Evolutionary conservation across 2,888 invertebrate genomes (phyloP).

Genomic region (Microctonus hyperodae): DNA sequence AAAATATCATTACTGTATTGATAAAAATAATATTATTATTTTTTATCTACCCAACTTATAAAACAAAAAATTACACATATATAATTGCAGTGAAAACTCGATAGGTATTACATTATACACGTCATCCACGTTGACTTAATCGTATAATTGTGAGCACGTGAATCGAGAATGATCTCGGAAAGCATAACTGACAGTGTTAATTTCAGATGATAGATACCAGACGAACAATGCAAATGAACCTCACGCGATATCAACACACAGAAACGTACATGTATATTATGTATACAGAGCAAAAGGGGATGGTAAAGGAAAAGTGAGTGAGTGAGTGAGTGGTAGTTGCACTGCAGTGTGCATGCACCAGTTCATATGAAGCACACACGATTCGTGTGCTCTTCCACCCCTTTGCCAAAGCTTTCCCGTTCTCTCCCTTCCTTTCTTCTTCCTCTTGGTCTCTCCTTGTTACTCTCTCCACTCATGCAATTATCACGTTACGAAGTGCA

Average conservation of each 20-base stretch:
- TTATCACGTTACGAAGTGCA: constrained; percentile 38
- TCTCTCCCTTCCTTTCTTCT: constrained; percentile 24
- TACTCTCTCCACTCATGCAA: constrained; percentile 35
- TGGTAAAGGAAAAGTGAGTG: constrained; percentile 1
- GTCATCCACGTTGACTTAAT: constrained; percentile 51
- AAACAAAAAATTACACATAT: not conserved
- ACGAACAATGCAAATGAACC: constrained; percentile 53
- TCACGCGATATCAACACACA: constrained; percentile 50
- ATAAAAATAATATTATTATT: no score
- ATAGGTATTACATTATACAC: constrained; percentile 30
- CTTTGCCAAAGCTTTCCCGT: constrained; percentile 8
- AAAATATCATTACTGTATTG: no score
- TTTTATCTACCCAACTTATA: no score
- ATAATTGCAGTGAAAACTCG: not conserved
- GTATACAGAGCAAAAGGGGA: not conserved
- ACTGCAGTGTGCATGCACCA: not conserved
- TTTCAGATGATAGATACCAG: constrained; percentile 59
- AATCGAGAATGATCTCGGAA: constrained; percentile 42
- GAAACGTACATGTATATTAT: constrained; percentile 26
- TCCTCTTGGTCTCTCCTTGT: constrained; percentile 13
- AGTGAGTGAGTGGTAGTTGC: constrained; percentile 1
- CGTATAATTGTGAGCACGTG: constrained; percentile 45
- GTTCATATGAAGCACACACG: constrained; percentile 15
- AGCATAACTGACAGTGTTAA: constrained; percentile 57
- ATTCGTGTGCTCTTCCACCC: constrained; percentile 23